A percentile compares a stretch with the other conserved stretches of the same genome.
phyloP scores from a whole-genome alignment of 2,113 vertebrate genomes.

The Ctenodactylus gundi region DNA sequence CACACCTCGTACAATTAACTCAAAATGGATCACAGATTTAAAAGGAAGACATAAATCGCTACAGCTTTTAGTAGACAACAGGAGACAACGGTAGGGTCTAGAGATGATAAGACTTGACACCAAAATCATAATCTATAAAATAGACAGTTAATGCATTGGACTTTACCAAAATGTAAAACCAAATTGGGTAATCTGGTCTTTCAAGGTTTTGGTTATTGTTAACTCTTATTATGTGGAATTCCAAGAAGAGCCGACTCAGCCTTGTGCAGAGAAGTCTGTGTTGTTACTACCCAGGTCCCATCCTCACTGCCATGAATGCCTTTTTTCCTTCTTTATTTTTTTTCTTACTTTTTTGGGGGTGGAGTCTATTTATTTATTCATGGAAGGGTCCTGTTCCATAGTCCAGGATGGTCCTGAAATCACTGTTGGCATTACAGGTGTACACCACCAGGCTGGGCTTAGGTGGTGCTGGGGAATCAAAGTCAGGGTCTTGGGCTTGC shows the following conservation, averaged over 20 bases:
- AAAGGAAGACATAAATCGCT: neutral
- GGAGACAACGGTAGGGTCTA: neutral
- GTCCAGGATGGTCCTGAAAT: too few species aligned
- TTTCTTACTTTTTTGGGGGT: too few species aligned
- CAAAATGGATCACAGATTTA: neutral
- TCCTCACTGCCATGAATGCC: neutral
- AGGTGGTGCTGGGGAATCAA: too few species aligned
- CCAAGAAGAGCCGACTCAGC: neutral
- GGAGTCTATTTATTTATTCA: too few species aligned
- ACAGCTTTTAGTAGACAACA: neutral
- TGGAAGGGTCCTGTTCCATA: too few species aligned
- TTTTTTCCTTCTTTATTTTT: too few species aligned
- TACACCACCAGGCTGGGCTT: too few species aligned
- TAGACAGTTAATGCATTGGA: neutral
- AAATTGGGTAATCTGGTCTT: neutral
- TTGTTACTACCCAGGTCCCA: neutral
- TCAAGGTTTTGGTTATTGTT: neutral
- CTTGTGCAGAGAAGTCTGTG: neutral
- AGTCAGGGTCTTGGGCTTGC: too few species aligned
- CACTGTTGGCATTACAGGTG: too few species aligned
- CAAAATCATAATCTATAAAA: neutral
- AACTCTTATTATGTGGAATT: neutral
- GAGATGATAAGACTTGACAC: neutral
- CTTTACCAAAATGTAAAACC: neutral
- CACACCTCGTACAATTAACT: neutral